phyloP scores from a whole-genome alignment of 2,888 invertebrate species.

The Cenopis cana region DNA sequence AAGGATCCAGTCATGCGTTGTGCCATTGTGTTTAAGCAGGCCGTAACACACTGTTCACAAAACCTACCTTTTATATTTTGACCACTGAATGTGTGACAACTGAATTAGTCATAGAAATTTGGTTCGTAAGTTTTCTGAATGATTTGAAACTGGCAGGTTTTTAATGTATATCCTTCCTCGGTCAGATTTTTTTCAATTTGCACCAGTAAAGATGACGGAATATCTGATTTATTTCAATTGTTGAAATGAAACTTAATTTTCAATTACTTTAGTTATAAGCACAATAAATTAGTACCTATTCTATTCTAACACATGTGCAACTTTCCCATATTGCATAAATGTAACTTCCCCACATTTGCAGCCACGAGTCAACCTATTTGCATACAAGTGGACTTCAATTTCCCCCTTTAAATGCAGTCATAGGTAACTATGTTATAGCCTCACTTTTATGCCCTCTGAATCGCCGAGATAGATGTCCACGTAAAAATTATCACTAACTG shows the following conservation, averaged over 20 bases:
- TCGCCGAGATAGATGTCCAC: too few relatives aligned
- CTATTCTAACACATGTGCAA: too few relatives aligned
- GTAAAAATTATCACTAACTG: too few relatives aligned
- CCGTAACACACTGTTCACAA: not conserved
- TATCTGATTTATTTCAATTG: too few relatives aligned
- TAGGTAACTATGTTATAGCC: too few relatives aligned
- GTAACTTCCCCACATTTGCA: not conserved
- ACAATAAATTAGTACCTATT: too few relatives aligned
- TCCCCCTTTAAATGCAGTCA: not conserved
- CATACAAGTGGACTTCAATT: not conserved
- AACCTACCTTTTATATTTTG: not conserved
- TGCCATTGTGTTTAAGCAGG: conserved; percentile 26
- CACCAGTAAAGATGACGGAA: too few relatives aligned
- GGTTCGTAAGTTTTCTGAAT: not conserved
- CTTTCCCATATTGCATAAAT: too few relatives aligned
- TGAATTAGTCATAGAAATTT: not conserved
- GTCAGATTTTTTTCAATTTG: not conserved
- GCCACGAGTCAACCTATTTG: not conserved
- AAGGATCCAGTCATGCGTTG: conserved; percentile 29
- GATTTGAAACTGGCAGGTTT: conserved; percentile 1
- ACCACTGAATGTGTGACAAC: not conserved
- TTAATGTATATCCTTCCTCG: not conserved
- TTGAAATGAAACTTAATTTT: too few relatives aligned
- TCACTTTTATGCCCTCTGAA: too few relatives aligned
- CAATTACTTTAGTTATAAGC: too few relatives aligned